Conservation (phyloP, 2,888 invertebrate species). For the Stenurella melanura region DNA sequence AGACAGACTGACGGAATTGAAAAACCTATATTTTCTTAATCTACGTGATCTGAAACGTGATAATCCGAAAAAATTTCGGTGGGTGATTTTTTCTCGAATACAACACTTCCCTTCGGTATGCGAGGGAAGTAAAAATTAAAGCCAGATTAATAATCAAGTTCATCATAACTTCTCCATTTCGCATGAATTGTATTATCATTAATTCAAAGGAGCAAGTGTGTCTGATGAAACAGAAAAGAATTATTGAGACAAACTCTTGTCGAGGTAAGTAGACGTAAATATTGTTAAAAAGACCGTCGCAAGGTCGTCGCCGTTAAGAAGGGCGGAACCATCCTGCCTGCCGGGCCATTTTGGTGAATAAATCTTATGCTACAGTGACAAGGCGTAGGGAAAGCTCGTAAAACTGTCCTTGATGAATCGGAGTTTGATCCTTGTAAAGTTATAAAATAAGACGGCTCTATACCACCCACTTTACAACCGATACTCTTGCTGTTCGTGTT, state of each 20-base stretch:
- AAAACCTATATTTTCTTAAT: too few relatives aligned
- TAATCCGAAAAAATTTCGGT: too few relatives aligned
- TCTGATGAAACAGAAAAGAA: neutral
- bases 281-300: conserved; percentile 1
- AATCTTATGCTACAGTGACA: conserved; percentile 35
- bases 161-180: too few relatives aligned
- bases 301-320: conserved; percentile 8
- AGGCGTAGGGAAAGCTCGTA: conserved; percentile 28
- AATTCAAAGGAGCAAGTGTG: neutral
- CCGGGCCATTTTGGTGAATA: conserved; percentile 15
- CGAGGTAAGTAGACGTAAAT: conserved; percentile 19
- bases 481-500: conserved; percentile 8
- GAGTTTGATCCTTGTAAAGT: conserved; percentile 38
- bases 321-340: conserved; percentile 14
- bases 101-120: too few relatives aligned
- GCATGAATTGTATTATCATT: neutral
- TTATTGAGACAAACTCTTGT: neutral
- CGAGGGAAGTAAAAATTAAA: too few relatives aligned
- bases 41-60: too few relatives aligned
- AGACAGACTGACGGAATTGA: too few relatives aligned
- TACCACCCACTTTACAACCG: neutral
- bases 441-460: conserved; percentile 25
- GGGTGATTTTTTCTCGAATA: too few relatives aligned
- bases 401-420: conserved; percentile 37
- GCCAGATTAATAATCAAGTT: too few relatives aligned